Conservation (phyloP, 2,888 invertebrate species). For the Alentia gelatinosa region DNA sequence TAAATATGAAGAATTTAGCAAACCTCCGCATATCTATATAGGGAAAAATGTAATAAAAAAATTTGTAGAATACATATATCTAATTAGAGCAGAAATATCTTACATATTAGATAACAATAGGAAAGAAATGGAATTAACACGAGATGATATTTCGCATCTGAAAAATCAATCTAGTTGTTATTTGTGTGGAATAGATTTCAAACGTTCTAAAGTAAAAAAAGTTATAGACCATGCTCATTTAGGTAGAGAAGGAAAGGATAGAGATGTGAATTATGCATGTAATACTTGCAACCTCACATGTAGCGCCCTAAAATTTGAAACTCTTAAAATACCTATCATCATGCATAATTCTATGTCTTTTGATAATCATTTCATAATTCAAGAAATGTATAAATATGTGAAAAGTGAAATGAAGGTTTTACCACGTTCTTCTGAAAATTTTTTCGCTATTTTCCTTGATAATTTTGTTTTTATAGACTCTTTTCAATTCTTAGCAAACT, state of each 20-base stretch:
- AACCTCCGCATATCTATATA: not conserved
- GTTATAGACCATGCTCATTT: not conserved
- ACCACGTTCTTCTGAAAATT: not conserved
- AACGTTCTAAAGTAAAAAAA: not conserved
- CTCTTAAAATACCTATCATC: not conserved
- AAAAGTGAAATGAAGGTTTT: not conserved
- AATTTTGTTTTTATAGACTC: not conserved
- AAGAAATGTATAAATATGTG: not conserved
- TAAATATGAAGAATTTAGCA: not conserved
- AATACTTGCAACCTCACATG: not conserved
- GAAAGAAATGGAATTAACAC: not conserved
- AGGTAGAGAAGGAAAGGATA: not conserved
- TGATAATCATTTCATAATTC: not conserved
- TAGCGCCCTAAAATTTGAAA: not conserved
- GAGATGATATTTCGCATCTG: not conserved
- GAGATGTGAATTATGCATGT: conserved; percentile 1
- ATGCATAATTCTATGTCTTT: not conserved
- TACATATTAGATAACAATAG: not conserved
- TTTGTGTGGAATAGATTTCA: not conserved
- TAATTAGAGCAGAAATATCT: not conserved
- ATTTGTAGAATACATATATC: not conserved
- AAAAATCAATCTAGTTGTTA: not conserved
- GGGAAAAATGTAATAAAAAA: not conserved
- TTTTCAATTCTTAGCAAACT: not conserved
- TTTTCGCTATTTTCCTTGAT: not conserved